A percentile compares a stretch with the other conserved stretches of the same genome.
Evolutionary conservation across 2,888 invertebrate species (phyloP).

Genomic region (Drosophila paramelanica): DNA sequence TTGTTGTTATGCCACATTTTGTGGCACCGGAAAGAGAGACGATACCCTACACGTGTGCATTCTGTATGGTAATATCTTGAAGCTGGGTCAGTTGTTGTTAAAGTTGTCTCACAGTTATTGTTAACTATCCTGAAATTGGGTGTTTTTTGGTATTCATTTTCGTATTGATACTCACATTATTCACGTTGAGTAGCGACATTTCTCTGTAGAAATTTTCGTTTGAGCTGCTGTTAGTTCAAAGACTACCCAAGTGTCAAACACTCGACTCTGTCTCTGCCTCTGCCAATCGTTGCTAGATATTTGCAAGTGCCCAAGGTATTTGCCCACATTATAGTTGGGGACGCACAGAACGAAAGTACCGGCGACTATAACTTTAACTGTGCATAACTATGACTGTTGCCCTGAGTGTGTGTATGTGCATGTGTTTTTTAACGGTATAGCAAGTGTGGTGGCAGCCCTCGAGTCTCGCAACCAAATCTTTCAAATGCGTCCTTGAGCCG

Average conservation of each 20-base stretch:
- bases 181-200: too few species aligned
- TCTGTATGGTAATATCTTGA: slow-evolving; percentile 1
- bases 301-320: slow-evolving; percentile 4
- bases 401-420: neutral
- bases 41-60: neutral
- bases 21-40: slow-evolving; percentile 24
- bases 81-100: neutral
- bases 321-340: slow-evolving; percentile 20
- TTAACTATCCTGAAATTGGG: too few species aligned
- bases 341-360: slow-evolving; percentile 35
- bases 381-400: slow-evolving; percentile 27
- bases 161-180: neutral
- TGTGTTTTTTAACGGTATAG: slow-evolving; percentile 19
- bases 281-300: neutral
- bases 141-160: neutral
- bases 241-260: slow-evolving; percentile 9
- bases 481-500: slow-evolving; percentile 35
- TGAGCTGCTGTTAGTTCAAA: neutral
- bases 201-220: neutral
- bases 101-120: too few species aligned
- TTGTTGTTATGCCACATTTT: slow-evolving; percentile 3
- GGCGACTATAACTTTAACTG: slow-evolving; percentile 14
- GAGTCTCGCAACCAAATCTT: slow-evolving; percentile 19
- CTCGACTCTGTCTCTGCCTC: neutral
- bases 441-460: slow-evolving; percentile 26